Evolutionary conservation across 2,888 invertebrate genomes (phyloP).

Genomic region (Polymixis flavicincta): DNA sequence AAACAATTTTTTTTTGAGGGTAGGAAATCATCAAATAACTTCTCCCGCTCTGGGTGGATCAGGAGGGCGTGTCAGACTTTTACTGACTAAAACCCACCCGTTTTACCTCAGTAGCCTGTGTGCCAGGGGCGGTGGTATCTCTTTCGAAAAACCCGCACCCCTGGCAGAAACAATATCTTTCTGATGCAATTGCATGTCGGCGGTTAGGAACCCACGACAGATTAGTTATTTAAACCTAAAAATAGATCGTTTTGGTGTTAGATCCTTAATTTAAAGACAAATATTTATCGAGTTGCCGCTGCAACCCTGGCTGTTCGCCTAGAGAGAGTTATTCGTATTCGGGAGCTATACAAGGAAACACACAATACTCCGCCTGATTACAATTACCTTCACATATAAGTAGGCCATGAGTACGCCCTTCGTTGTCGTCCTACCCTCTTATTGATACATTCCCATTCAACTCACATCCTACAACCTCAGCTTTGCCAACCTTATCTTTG

Average conservation of each 20-base stretch:
- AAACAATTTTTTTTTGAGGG: no score
- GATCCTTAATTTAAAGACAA: neutral
- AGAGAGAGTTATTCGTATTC: neutral
- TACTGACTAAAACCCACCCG: no score
- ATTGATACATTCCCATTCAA: slow-evolving; percentile 36
- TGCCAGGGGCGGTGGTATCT: no score
- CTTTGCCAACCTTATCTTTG: slow-evolving; percentile 20
- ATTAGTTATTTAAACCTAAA: neutral
- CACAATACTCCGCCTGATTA: slow-evolving; percentile 24
- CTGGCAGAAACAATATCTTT: no score
- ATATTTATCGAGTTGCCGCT: neutral
- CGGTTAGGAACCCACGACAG: neutral
- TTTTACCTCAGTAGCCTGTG: no score
- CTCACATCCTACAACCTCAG: slow-evolving; percentile 15
- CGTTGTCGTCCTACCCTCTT: slow-evolving; percentile 7
- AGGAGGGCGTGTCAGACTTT: no score
- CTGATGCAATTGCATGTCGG: neutral
- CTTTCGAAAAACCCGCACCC: no score
- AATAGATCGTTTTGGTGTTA: neutral
- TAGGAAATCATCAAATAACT: no score
- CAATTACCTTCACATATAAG: slow-evolving; percentile 29
- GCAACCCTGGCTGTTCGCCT: neutral
- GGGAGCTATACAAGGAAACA: slow-evolving; percentile 8
- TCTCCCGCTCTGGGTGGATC: no score
- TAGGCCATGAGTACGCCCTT: slow-evolving; percentile 1